Conservation (phyloP, 53 echinoderm and acorn worm species). For the Patiria pectinifera region DNA sequence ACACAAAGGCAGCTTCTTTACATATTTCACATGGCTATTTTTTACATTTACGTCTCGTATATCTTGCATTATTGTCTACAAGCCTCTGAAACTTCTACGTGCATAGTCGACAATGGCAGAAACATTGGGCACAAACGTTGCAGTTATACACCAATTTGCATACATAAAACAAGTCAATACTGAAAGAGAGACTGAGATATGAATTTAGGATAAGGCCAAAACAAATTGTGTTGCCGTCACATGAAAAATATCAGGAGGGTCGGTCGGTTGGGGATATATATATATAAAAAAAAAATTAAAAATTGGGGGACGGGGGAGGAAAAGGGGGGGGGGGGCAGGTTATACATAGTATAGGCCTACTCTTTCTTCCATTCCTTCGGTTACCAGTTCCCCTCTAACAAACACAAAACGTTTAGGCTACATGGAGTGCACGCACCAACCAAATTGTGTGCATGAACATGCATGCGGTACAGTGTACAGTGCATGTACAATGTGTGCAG, state of each 20-base stretch:
- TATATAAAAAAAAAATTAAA: neutral
- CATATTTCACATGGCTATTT: neutral
- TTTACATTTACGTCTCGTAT: neutral
- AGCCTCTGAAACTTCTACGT: constrained; percentile 33
- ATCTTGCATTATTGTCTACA: neutral
- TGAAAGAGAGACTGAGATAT: neutral
- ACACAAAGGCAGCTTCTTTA: neutral
- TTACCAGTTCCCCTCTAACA: too few species aligned
- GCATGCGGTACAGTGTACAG: too few species aligned
- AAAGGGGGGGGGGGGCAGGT: too few species aligned
- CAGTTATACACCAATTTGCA: constrained; percentile 35
- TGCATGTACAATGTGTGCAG: too few species aligned
- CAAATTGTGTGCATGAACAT: too few species aligned
- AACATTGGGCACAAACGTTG: neutral
- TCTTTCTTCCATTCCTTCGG: too few species aligned
- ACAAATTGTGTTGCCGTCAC: too few species aligned
- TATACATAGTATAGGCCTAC: too few species aligned
- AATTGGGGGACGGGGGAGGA: neutral
- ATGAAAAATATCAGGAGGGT: too few species aligned
- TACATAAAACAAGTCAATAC: neutral
- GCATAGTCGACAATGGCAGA: constrained; percentile 42
- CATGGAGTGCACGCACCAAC: too few species aligned
- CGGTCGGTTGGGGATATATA: too few species aligned
- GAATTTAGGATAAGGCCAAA: neutral
- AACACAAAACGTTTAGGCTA: too few species aligned